Conservation (phyloP, 2,888 invertebrate genomes). For the Sicus ferrugineus region DNA sequence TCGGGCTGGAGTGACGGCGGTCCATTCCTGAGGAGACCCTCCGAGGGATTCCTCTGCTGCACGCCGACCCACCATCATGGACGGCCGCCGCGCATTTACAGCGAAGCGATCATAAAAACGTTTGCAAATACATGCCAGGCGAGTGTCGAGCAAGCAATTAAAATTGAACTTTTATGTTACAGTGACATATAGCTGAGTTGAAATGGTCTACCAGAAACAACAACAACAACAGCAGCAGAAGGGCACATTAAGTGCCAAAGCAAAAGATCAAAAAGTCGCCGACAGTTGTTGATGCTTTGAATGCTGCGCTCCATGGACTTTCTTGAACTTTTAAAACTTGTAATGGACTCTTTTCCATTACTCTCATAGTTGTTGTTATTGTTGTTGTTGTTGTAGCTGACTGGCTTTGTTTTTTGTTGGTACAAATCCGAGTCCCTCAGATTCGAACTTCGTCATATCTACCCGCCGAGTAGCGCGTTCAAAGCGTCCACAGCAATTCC, state of each 20-base stretch:
- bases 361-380: neutral
- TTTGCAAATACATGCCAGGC: slow-evolving; percentile 33
- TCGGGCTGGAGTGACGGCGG: neutral
- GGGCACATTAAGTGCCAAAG: slow-evolving; percentile 21
- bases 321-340: slow-evolving; percentile 24
- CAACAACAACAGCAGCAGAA: slow-evolving; percentile 31
- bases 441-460: neutral
- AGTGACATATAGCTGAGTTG: slow-evolving; percentile 56
- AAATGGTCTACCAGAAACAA: slow-evolving; percentile 33
- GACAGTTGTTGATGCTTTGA: slow-evolving; percentile 14
- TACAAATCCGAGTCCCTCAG: neutral
- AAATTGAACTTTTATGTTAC: slow-evolving; percentile 62
- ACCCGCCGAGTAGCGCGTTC: neutral
- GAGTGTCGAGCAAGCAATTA: slow-evolving; percentile 57
- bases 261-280: slow-evolving; percentile 35
- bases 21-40: neutral
- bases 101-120: slow-evolving; percentile 59
- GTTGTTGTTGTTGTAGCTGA: slow-evolving; percentile 1
- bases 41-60: neutral
- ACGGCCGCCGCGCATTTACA: slow-evolving; percentile 52
- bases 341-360: slow-evolving; percentile 5
- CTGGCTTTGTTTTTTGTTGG: neutral
- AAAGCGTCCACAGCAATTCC: slow-evolving; percentile 17
- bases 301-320: slow-evolving; percentile 20
- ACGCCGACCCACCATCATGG: neutral